These are phyloP conservation scores for Spondyliosoma cantharus DNA, from an alignment of 2,797 vertebrate genomes.

Conservation along the genomic window DNA sequence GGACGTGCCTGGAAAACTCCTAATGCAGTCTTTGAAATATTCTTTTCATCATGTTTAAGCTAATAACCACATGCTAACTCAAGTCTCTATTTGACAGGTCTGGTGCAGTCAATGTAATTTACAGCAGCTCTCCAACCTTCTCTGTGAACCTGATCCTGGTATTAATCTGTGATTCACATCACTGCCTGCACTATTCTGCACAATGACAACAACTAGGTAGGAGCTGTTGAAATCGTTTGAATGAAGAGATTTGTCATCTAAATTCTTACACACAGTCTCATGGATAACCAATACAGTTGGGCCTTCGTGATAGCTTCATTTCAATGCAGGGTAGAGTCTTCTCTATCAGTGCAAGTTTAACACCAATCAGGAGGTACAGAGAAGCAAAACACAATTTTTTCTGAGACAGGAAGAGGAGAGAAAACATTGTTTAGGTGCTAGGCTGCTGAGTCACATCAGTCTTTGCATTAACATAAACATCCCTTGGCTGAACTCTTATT, in stretches of 20 bases:
- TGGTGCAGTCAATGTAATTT: slow-evolving; percentile 1
- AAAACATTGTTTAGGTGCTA: slow-evolving; percentile 65
- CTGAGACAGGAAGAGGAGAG: slow-evolving; percentile 66
- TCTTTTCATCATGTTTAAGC: slow-evolving; percentile 7
- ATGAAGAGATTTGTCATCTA: background rate
- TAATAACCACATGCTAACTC: slow-evolving; percentile 28
- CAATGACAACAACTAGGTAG: background rate
- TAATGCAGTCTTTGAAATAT: background rate
- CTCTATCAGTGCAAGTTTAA: background rate
- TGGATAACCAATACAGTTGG: background rate
- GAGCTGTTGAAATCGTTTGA: background rate
- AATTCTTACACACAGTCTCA: background rate
- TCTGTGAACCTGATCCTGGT: slow-evolving; percentile 8
- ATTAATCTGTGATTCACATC: slow-evolving; percentile 3
- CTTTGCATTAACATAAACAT: slow-evolving; percentile 24
- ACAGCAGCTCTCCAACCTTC: background rate
- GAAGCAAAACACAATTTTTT: slow-evolving; percentile 38
- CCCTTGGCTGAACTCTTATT: slow-evolving; percentile 17
- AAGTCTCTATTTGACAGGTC: slow-evolving; percentile 6
- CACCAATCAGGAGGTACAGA: background rate
- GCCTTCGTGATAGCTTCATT: background rate
- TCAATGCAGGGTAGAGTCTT: background rate
- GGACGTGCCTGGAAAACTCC: too few relatives aligned
- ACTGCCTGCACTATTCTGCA: background rate
- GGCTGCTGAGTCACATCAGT: slow-evolving; percentile 21